phyloP scores from a whole-genome alignment of 1,140 invertebrate species.

The Polypedilum pembai region DNA sequence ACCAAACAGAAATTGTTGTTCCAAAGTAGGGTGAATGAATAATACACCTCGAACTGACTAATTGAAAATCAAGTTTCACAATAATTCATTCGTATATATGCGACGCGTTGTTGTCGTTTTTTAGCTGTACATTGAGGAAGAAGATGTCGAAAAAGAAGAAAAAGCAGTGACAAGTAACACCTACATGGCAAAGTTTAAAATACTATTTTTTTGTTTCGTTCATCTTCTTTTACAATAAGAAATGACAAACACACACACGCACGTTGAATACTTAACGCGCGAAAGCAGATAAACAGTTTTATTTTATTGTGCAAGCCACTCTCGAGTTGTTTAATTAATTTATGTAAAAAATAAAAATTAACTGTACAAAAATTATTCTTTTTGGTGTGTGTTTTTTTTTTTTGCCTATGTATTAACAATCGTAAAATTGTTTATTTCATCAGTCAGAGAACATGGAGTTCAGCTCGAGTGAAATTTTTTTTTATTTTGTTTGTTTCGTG shows the following conservation, averaged over 20 bases:
- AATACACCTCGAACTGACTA: neutral
- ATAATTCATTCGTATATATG: constrained; percentile 1
- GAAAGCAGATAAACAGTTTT: constrained; percentile 9
- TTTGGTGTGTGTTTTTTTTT: constrained; percentile 1
- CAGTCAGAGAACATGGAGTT: neutral
- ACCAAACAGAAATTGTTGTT: no score
- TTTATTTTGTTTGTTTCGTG: neutral
- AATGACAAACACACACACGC: neutral
- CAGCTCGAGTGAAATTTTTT: neutral
- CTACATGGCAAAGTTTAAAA: neutral
- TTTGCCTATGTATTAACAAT: no score
- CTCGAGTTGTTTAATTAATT: constrained; percentile 13
- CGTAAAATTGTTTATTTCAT: constrained; percentile 12
- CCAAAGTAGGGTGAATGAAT: neutral
- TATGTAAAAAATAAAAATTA: constrained; percentile 5
- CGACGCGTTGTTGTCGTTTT: neutral
- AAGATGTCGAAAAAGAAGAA: neutral
- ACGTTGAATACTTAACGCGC: neutral
- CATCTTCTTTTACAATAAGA: neutral
- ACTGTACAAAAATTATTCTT: neutral
- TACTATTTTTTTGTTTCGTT: neutral
- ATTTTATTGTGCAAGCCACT: neutral
- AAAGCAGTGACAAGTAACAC: neutral
- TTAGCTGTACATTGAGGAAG: neutral
- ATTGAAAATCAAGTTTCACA: constrained; percentile 18